Evolutionary conservation across 1,140 invertebrate genomes (phyloP), one percentile per base, ranked within the genome.

Genomic region (Stenopsyche tienmushanensis): DNA sequence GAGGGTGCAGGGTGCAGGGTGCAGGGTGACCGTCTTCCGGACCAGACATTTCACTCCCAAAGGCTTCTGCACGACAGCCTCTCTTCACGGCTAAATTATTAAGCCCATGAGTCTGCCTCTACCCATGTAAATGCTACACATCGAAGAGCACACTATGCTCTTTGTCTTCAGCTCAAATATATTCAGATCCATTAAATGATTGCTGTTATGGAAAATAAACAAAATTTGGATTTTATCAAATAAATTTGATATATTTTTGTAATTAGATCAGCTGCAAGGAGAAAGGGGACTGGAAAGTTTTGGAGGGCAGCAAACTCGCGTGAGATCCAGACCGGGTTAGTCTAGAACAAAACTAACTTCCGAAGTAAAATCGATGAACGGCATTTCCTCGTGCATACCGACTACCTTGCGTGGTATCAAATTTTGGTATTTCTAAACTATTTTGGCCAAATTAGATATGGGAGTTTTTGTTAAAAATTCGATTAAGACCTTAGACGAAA

Each of bases 281-380:
- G 39, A 44, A 44, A 29, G 29, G 29, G 13, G 29, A 34, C 52
- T 54, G 21, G 21, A 59, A 65, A 60, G 17, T 65, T 65, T 65
- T 65, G 45, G 64, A 65, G 64, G 64, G 64, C 64, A 65, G 39
- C 45, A 53, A 59, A 49, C 57, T 59, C 57, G 26, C 50, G 57
- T 44, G 58, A 20, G 20, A 62, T 62, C 58, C 39, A 44, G 44
- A 47, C 44, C 44, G 44, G 44, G 44, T 47, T 47, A 47, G 39
- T 23, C 15, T 21, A 21, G 63, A 34, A 58, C 41, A 15, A 26
- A 57, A 47, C 53, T 47, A 60, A 60, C 41, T 60, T 60, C 57
- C 42, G 41, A 60, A 60, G 57, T 60, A 60, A 60, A 60, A 60
- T 60, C 57, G 57, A 60, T 60, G 47, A 60, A 60, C 57, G 57